Conservation (phyloP, 2,797 vertebrate genomes). For the Orestias chungarensis region DNA sequence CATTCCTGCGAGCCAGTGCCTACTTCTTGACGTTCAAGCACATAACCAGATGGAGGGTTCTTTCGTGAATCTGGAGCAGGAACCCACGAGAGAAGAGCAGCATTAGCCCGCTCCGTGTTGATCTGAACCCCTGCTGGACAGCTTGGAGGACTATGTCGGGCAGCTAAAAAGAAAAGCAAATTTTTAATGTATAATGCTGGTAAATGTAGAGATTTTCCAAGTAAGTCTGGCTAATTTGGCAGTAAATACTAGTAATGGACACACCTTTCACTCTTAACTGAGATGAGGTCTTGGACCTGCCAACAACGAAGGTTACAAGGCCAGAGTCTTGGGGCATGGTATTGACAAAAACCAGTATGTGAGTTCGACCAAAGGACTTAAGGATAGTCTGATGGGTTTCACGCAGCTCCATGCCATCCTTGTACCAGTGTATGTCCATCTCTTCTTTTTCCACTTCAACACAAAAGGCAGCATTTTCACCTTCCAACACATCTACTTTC, state of each 20-base stretch:
- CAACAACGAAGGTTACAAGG: conserved; percentile 87
- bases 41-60: conserved; percentile 86
- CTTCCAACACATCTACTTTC: conserved; percentile 94
- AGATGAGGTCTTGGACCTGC: conserved; percentile 91
- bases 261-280: conserved; percentile 95
- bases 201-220: not conserved
- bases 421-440: conserved; percentile 91
- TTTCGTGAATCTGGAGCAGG: conserved; percentile 83
- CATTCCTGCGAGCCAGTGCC: conserved; percentile 86
- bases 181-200: not conserved
- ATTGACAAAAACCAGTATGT: conserved; percentile 94
- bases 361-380: conserved; percentile 94
- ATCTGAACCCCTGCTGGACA: conserved; percentile 87
- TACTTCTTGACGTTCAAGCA: conserved; percentile 91
- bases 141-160: conserved; percentile 88
- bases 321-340: conserved; percentile 92
- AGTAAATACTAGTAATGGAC: conserved; percentile 8
- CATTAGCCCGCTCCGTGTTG: conserved; percentile 87
- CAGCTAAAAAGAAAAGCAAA: conserved; percentile 75
- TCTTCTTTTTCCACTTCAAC: conserved; percentile 90
- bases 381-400: conserved; percentile 88
- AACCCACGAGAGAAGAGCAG: conserved; percentile 90
- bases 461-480: conserved; percentile 96
- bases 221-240: not conserved
- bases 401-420: conserved; percentile 85